Base-by-base conservation (phyloP, 2,797 vertebrate genomes). In the Fratercula arctica region DNA sequence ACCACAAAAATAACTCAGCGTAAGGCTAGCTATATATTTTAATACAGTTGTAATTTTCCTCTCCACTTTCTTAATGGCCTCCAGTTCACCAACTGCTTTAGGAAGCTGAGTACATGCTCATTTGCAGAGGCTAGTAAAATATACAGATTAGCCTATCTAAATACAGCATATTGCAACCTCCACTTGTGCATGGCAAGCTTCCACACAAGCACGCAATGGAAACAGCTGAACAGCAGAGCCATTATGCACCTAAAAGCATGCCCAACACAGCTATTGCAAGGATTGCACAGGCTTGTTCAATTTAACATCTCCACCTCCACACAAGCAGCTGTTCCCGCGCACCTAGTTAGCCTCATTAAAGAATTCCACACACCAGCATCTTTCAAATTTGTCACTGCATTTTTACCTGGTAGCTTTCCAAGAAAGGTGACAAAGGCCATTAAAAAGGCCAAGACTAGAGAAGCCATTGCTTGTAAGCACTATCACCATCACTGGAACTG, bases 351-450 rank as follows among this genome's bases (percentile, higher is more conserved):
- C 14, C 50, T 66, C 78, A 19, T 21, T 61, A 89, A 72, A 81
- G 33, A 93, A 60, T 37, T 56, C 51, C 43, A 43, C 51, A 26
- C 61, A 53, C 23, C 46, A 39, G 37, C 4, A 0, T 31, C 60
- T 54, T 56, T 26, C 48, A 41, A 31, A 82, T 67, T 51, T 74
- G 61, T 70, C 80, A 56, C 13, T 77, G 63, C 51, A 20, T 68
- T 77, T 74, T 69, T 57, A 91, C 66, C n/a, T 81, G 66, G 19
- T 12, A 67, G 86, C 35, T 72, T 80, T 94, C 88, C 92, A 95
- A 74, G 84, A 90, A 67, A 90, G 72, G 56, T 76, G 61, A 87
- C 46, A 21, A 31, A 54, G 64, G 31, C 20, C 80, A 29, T n/a
- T 48, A 13, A 77, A 73, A 29, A 72, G 14, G 20, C 29, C 45